A percentile compares a stretch with the other conserved stretches of the same genome.
phyloP scores from a whole-genome alignment of 2,113 vertebrate genomes.

The Elgaria multicarinata region DNA sequence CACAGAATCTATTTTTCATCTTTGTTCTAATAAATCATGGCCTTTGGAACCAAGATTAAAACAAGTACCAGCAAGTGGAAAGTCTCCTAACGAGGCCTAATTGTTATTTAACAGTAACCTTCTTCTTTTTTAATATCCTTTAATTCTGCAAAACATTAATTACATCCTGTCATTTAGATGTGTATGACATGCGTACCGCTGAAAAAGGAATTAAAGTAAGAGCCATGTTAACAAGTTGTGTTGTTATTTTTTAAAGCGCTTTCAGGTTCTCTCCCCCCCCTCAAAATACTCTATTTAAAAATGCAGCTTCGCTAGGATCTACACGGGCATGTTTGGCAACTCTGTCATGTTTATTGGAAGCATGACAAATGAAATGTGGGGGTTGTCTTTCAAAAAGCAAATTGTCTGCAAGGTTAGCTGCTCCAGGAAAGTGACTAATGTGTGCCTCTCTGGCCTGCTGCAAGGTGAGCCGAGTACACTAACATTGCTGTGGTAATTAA shows the following conservation, averaged over 20 bases:
- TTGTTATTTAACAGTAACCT: conserved; percentile 68
- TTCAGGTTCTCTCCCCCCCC: neutral
- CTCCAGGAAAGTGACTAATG: neutral
- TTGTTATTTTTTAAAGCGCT: neutral
- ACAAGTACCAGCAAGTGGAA: conserved; percentile 49
- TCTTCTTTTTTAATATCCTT: conserved; percentile 52
- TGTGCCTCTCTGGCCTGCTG: neutral
- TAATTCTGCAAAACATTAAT: conserved; percentile 66
- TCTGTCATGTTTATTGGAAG: conserved; percentile 56
- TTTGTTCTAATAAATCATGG: conserved; percentile 60
- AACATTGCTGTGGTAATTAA: neutral
- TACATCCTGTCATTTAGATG: conserved; percentile 57
- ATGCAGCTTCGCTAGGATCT: conserved; percentile 53
- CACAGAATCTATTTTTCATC: conserved; percentile 68
- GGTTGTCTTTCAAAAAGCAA: conserved; percentile 48
- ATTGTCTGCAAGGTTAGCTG: conserved; percentile 34
- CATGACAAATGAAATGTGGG: conserved; percentile 53
- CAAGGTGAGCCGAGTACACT: neutral
- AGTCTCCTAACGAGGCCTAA: conserved; percentile 69
- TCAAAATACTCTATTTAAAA: conserved; percentile 57
- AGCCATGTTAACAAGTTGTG: conserved; percentile 33
- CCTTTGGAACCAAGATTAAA: conserved; percentile 66
- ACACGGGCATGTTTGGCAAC: conserved; percentile 55
- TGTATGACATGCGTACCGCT: neutral
- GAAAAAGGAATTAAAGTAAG: conserved; percentile 45